phyloP scores from a whole-genome alignment of 2,797 vertebrate genomes.

The Uromys caudimaculatus region DNA sequence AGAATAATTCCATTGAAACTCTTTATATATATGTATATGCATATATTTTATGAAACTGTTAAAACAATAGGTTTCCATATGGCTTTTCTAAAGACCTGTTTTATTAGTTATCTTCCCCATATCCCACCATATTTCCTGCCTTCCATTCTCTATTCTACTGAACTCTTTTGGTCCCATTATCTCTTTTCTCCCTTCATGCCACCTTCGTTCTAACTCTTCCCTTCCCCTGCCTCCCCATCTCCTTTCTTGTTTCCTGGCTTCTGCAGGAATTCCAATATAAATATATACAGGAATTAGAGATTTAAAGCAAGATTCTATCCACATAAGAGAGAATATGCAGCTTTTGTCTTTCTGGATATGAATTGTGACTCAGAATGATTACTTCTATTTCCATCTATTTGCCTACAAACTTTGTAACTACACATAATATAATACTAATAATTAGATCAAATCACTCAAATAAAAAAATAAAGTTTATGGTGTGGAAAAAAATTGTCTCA shows the following conservation, averaged over 20 bases:
- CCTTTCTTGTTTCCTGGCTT: background rate
- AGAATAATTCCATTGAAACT: background rate
- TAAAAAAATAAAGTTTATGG: background rate
- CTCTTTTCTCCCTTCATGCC: background rate
- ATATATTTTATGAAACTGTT: background rate
- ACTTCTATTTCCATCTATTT: background rate
- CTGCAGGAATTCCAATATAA: background rate
- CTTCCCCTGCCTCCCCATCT: background rate
- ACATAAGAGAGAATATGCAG: background rate
- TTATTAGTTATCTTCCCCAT: background rate
- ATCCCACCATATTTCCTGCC: background rate
- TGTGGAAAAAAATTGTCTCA: background rate
- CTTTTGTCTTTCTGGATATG: background rate
- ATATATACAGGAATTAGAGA: background rate
- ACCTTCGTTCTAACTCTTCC: background rate
- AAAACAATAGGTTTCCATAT: background rate
- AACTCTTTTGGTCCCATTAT: background rate
- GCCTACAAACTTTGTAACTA: background rate
- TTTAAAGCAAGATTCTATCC: background rate
- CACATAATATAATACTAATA: background rate
- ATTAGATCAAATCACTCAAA: background rate
- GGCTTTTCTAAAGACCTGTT: background rate
- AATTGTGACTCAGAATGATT: background rate
- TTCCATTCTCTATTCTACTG: background rate
- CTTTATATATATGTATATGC: background rate